Conservation (phyloP, 2,888 invertebrate genomes). For the Herminia tarsipennalis region DNA sequence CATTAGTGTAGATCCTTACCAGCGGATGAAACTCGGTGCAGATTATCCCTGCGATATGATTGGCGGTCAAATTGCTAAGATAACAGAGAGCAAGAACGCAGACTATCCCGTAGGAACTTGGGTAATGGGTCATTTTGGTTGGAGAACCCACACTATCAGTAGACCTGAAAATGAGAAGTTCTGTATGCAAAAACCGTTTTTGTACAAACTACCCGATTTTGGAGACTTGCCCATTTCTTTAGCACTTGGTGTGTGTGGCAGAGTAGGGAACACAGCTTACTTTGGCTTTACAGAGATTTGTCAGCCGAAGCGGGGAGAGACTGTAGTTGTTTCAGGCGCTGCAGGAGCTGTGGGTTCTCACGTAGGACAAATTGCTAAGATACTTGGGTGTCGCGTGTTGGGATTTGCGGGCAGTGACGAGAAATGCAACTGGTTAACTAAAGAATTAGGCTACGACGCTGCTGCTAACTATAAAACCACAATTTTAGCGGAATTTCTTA, state of each 20-base stretch:
- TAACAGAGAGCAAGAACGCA: constrained; percentile 87
- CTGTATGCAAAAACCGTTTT: no score
- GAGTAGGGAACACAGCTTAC: constrained; percentile 90
- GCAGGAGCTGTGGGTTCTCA: constrained; percentile 91
- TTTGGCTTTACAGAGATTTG: constrained; percentile 89
- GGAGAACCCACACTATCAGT: constrained; percentile 34
- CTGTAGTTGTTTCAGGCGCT: constrained; percentile 89
- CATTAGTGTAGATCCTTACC: constrained; percentile 58
- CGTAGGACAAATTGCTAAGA: constrained; percentile 92
- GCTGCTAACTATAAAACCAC: constrained; percentile 90
- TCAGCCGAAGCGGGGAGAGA: constrained; percentile 88
- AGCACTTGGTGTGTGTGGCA: constrained; percentile 87
- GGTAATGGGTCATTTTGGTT: constrained; percentile 76
- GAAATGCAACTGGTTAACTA: constrained; percentile 88
- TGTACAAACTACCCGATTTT: constrained; percentile 82
- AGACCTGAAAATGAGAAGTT: constrained; percentile 14
- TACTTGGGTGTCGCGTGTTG: constrained; percentile 87
- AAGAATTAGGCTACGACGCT: constrained; percentile 88
- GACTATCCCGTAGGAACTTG: constrained; percentile 86
- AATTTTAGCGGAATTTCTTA: constrained; percentile 80
- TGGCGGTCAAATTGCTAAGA: constrained; percentile 60
- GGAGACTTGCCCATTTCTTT: constrained; percentile 81
- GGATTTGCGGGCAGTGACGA: constrained; percentile 90
- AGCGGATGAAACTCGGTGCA: constrained; percentile 30
- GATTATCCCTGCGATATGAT: constrained; percentile 60